phyloP scores from a whole-genome alignment of 2,888 invertebrate genomes.

The Euspilapteryx auroguttella region DNA sequence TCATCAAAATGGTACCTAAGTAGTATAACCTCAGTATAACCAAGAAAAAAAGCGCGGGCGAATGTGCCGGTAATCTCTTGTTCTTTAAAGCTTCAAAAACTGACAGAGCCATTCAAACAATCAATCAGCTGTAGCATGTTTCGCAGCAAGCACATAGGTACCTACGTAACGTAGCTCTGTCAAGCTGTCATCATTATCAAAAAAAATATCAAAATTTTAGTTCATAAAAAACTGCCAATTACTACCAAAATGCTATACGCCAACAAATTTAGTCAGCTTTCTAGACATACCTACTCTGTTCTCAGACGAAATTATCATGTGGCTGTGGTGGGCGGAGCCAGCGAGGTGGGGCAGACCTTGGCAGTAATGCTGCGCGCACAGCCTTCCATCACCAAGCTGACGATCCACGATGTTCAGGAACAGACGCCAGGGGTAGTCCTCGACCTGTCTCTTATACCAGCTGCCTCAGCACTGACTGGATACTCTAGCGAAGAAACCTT shows the following conservation, averaged over 20 bases:
- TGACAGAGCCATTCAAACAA: too few species aligned
- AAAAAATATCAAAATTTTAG: too few species aligned
- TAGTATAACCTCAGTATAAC: too few species aligned
- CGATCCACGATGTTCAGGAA: slow-evolving; percentile 53
- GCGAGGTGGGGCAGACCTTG: slow-evolving; percentile 54
- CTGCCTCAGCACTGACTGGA: slow-evolving; percentile 22
- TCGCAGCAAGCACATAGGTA: too few species aligned
- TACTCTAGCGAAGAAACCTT: slow-evolving; percentile 23
- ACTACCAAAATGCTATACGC: slow-evolving; percentile 8
- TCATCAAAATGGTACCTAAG: too few species aligned
- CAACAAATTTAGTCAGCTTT: slow-evolving; percentile 7
- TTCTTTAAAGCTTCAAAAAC: too few species aligned
- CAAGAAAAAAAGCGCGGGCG: too few species aligned
- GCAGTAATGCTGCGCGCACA: slow-evolving; percentile 62
- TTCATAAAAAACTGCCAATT: too few species aligned
- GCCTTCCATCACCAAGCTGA: slow-evolving; percentile 57
- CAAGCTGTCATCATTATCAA: too few species aligned
- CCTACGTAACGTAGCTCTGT: too few species aligned
- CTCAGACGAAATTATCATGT: slow-evolving; percentile 20
- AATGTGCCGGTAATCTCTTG: too few species aligned
- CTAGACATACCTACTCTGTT: neutral
- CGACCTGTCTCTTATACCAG: slow-evolving; percentile 48
- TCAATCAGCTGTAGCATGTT: too few species aligned
- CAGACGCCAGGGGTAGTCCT: slow-evolving; percentile 34
- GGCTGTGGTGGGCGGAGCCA: slow-evolving; percentile 37